Evolutionary conservation across 2,797 vertebrate genomes (phyloP), one percentile per base, ranked within the genome.

Genomic region (Pangasius mekongensis): DNA sequence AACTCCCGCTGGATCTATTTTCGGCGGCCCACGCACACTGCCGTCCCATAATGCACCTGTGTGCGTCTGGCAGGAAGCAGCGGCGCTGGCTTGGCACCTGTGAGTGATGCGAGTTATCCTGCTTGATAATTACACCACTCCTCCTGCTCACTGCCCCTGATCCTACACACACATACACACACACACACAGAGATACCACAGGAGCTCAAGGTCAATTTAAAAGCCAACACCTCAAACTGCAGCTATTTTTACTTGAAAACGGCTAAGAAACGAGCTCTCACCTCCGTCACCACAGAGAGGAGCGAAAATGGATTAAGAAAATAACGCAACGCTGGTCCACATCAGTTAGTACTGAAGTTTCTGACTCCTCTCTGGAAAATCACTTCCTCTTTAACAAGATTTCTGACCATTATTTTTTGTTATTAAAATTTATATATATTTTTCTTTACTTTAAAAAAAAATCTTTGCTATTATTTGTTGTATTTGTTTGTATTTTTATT

Each of bases 41-140:
- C 56, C 66, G 77, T 93, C 93, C 92, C 91, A 89, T 91, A 22
- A 90, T 91, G 94, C 91, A 93, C 93, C 93, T 93, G 92, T 88
- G 89, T 91, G 92, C 89, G 92, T 95, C 92, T 94, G 93, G 91
- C 91, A 93, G 93, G 93, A 94, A 92, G 93, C 92, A 39, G 91
- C 89, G 89, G 87, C 71, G 87, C 92, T 87, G 90, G 39, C 84
- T 92, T 94, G 91, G 91, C 93, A 92, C 94, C 93, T 93, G 62
- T 36, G 81, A 88, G 86, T 87, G 89, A 88, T 91, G 56, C 47
- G 88, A 89, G 89, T 92, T 91, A 91, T 87, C 88, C 76, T 33
- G 91, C 91, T 90, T 87, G 36, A 91, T 95, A 94, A 94, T 94
- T 94, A 92, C 93, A 93, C 91, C 88, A 88, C 90, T 92, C 92